These are phyloP conservation scores for Glaucidium brasilianum DNA, from an alignment of 2,113 vertebrate genomes.

Conservation along the genomic window DNA sequence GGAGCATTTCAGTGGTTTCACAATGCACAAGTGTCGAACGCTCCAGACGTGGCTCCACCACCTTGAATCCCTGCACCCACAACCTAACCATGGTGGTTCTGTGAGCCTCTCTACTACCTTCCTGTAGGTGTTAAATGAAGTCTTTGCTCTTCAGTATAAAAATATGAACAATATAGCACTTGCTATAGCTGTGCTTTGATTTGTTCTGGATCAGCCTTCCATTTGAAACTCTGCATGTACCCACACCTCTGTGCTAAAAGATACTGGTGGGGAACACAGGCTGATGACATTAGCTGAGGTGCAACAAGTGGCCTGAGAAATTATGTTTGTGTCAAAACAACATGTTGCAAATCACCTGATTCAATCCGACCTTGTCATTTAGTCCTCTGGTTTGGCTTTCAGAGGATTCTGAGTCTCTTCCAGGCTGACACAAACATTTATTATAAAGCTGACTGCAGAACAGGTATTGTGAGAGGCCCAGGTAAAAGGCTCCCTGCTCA, in stretches of 20 bases:
- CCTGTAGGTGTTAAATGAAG: background rate
- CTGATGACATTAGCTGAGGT: background rate
- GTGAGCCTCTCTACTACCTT: background rate
- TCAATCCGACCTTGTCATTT: background rate
- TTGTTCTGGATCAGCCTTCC: background rate
- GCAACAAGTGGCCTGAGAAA: background rate
- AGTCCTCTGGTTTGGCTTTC: background rate
- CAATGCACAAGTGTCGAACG: background rate
- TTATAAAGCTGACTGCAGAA: background rate
- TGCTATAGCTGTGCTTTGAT: background rate
- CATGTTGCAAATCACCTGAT: background rate
- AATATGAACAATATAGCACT: accelerated
- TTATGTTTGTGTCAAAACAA: background rate
- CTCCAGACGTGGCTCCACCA: background rate
- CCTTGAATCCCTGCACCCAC: background rate
- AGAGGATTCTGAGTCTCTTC: background rate
- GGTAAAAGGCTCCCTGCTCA: background rate
- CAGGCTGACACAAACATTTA: background rate
- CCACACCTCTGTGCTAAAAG: background rate
- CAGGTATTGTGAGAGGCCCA: background rate
- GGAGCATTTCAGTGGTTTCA: background rate
- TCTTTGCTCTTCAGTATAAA: background rate
- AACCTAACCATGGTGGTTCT: background rate
- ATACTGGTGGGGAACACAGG: background rate
- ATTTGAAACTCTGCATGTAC: accelerated